These are phyloP conservation scores for Colaptes auratus DNA, from an alignment of 2,113 vertebrate genomes.

Conservation along the genomic window DNA sequence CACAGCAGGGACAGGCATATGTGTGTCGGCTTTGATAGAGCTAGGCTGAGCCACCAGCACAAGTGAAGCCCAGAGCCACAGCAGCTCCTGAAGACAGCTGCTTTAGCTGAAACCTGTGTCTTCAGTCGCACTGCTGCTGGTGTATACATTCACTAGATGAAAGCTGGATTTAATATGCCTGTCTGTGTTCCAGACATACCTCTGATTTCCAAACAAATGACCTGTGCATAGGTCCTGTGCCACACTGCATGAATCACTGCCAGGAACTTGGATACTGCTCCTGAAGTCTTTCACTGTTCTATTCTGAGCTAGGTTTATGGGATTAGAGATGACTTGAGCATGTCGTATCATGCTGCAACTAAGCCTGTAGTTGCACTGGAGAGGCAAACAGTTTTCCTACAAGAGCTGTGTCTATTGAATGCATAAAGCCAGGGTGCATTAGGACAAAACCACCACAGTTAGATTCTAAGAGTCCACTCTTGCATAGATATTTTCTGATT, in stretches of 20 bases:
- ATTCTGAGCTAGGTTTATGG: neutral
- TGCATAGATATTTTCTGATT: neutral
- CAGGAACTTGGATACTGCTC: neutral
- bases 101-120: neutral
- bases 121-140: neutral
- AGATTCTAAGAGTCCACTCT: neutral
- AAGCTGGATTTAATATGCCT: neutral
- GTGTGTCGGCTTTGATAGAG: neutral
- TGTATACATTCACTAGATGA: rapidly evolving
- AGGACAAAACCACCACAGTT: neutral
- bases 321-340: neutral
- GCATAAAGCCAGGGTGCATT: neutral
- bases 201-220: neutral
- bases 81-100: neutral
- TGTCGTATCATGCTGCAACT: neutral
- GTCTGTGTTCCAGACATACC: rapidly evolving
- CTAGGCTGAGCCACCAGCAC: neutral
- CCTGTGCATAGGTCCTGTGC: neutral
- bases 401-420: rapidly evolving
- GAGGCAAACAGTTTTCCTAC: neutral
- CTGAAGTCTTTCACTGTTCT: neutral
- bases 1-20: neutral
- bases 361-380: neutral
- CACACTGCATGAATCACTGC: neutral
- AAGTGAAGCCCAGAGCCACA: neutral